Evolutionary conservation across 2,888 invertebrate genomes (phyloP), one percentile per base, ranked within the genome.

Genomic region (Dromius quadrimaculatus): DNA sequence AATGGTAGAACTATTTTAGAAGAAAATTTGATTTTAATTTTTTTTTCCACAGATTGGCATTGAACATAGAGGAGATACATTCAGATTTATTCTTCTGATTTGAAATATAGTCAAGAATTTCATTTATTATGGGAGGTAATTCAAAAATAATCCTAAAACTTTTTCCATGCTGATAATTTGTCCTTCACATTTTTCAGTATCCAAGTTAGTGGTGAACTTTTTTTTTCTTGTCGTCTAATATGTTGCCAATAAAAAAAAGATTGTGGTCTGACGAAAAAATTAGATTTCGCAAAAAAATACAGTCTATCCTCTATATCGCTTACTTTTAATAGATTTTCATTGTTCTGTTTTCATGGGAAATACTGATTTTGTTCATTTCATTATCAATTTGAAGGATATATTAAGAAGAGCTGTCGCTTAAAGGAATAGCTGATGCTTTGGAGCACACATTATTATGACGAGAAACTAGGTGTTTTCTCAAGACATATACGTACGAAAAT

Each of bases 1-100:
- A 74, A 47, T 8, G 74, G 74, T 34, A 73, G 20, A 8, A 73
- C 34, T 45, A 61, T 28, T 32, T 70, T 59, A 17, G 65, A 45
- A n/a, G 34, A n/a, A 59, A 17, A 19, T 45, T 19, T 36, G 13
- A 38, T 54, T 57, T 45, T 45, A 45, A n/a, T 45, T 45, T 19
- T 45, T 45, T 19, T 6, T n/a, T n/a, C 72, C 72, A 72, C 36
- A 72, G 43, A 41, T 19, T 15, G 6, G 72, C 47, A 20, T 71
- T 50, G 23, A 71, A 45, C 11, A 71, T 23, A 43, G 57, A 38
- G 13, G 54, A 50, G 5, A 61, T 45, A 45, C 11, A 11, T 4
- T 19, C n/a, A 19, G 8, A 45, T 8, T 19, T 11, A 19, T 19
- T 19, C 15, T 45, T 45, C 45, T 45, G 8, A 11, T 4, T 45